A percentile compares a stretch with the other conserved stretches of the same genome.
These are phyloP conservation scores for Nymphalis c-album DNA, from an alignment of 2,888 invertebrate species.

Conservation along the genomic window DNA sequence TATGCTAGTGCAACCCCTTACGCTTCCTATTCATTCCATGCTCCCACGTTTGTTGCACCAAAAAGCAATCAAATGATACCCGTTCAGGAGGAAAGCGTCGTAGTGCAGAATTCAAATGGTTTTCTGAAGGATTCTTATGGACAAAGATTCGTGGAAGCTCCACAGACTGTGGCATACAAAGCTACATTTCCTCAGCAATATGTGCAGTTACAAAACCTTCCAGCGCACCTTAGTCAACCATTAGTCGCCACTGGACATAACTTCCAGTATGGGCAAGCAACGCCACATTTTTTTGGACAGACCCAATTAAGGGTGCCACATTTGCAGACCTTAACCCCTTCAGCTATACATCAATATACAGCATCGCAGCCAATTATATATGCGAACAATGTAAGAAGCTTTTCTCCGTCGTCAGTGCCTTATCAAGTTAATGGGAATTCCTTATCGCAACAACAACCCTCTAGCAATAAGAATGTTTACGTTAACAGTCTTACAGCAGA, in stretches of 20 bases:
- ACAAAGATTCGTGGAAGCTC: constrained; percentile 61
- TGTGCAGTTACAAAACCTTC: constrained; percentile 67
- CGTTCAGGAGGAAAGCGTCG: constrained; percentile 54
- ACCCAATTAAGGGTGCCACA: constrained; percentile 56
- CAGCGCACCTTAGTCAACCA: constrained; percentile 69
- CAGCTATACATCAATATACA: constrained; percentile 49
- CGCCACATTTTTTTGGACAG: constrained; percentile 57
- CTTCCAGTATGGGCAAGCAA: constrained; percentile 55
- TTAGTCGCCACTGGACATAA: constrained; percentile 57
- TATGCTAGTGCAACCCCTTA: constrained; percentile 70
- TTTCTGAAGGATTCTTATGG: constrained; percentile 73
- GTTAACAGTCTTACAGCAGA: constrained; percentile 49
- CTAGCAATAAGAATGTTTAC: constrained; percentile 55
- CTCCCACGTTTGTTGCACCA: constrained; percentile 56
- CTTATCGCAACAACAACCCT: constrained; percentile 51
- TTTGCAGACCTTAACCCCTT: constrained; percentile 51
- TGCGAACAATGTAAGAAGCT: constrained; percentile 51
- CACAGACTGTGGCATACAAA: constrained; percentile 61
- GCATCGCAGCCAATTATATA: constrained; percentile 53
- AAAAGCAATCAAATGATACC: constrained; percentile 56
- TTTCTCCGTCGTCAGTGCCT: constrained; percentile 46
- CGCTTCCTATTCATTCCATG: constrained; percentile 63
- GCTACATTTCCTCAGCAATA: constrained; percentile 66
- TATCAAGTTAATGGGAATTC: constrained; percentile 41
- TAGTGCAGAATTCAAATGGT: constrained; percentile 55